Evolutionary conservation across 2,888 invertebrate species (phyloP).

Genomic region (Andrena haemorrhoa): DNA sequence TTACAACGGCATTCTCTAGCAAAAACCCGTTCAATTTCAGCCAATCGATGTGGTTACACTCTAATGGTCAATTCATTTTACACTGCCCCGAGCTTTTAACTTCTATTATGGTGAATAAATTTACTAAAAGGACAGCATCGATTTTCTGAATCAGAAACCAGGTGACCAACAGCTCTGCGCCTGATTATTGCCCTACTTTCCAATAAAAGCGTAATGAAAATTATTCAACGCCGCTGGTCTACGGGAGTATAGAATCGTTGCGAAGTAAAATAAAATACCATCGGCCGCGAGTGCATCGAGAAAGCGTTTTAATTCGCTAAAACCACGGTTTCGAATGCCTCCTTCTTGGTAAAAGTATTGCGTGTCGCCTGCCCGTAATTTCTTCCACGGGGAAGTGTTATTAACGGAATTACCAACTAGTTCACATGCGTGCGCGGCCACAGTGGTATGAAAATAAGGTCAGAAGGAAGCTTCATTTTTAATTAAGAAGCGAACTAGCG

Average conservation of each 20-base stretch:
- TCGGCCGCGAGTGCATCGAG: slow-evolving; percentile 10
- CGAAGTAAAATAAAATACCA: slow-evolving; percentile 1
- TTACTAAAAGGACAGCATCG: neutral
- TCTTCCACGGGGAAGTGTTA: slow-evolving; percentile 61
- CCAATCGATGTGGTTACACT: neutral
- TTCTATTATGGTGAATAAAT: neutral
- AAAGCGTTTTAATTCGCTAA: slow-evolving; percentile 53
- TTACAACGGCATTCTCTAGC: neutral
- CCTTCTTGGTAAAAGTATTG: slow-evolving; percentile 54
- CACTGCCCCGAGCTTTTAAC: neutral
- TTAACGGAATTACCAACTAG: slow-evolving; percentile 67
- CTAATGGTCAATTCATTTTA: slow-evolving; percentile 4
- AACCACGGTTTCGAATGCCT: slow-evolving; percentile 29
- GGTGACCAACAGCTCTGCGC: too few species aligned
- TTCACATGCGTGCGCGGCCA: slow-evolving; percentile 56
- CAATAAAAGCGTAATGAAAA: neutral
- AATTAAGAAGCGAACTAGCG: slow-evolving; percentile 57
- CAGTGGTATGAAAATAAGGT: slow-evolving; percentile 55
- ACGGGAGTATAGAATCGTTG: neutral
- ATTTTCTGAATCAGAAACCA: neutral
- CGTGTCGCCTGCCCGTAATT: slow-evolving; percentile 57
- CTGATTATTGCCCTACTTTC: too few species aligned
- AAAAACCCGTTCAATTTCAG: neutral
- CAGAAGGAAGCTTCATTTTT: slow-evolving; percentile 56
- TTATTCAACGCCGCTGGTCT: neutral